Evolutionary conservation across 2,888 invertebrate species (phyloP).

Genomic region (Leuctra nigra): DNA sequence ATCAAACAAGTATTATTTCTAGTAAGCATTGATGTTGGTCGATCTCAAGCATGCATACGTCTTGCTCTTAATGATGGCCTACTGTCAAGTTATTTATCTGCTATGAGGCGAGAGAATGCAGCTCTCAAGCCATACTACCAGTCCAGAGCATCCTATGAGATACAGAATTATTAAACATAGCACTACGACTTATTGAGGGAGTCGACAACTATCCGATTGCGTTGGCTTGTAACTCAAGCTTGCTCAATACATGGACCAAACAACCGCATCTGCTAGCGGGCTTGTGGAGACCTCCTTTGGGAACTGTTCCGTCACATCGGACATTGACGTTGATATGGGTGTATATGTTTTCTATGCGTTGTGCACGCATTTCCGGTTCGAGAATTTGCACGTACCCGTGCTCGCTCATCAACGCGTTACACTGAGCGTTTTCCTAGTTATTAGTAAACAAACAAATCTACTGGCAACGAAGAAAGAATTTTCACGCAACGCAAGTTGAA

Average conservation of each 20-base stretch:
- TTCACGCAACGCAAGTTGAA: no score
- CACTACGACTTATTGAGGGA: conserved; percentile 67
- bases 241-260: conserved; percentile 84
- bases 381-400: no score
- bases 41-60: conserved; percentile 87
- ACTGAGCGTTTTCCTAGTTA: no score
- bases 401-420: no score
- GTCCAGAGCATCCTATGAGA: conserved; percentile 74
- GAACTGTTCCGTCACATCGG: no score
- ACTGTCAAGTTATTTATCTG: conserved; percentile 77
- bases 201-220: conserved; percentile 60
- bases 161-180: conserved; percentile 68
- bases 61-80: conserved; percentile 82
- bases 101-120: conserved; percentile 68
- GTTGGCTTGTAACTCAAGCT: conserved; percentile 74
- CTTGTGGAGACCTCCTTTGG: conserved; percentile 73
- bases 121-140: conserved; percentile 78
- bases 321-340: no score
- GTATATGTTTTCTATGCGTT: no score
- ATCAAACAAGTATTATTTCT: conserved; percentile 67
- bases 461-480: no score
- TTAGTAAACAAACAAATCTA: no score
- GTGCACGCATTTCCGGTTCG: no score
- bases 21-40: conserved; percentile 83
- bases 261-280: conserved; percentile 78